Evolutionary conservation across 2,797 vertebrate species (phyloP).

Genomic region (Aselliscus stoliczkanus): DNA sequence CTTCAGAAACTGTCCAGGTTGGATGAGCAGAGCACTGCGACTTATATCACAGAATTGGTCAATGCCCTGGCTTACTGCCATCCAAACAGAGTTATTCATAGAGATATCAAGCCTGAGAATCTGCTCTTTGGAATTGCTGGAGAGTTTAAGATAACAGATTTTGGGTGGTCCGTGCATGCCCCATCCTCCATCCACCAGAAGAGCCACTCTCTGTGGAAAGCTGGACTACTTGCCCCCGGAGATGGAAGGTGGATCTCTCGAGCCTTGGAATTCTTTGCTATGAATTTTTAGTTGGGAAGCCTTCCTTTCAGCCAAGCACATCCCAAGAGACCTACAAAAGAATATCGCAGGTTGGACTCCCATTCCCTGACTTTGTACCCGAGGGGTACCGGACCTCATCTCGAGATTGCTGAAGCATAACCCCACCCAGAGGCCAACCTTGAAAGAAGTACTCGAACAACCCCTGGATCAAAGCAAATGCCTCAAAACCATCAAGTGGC

Average conservation of each 20-base stretch:
- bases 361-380: slow-evolving; percentile 86
- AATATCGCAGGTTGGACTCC: slow-evolving; percentile 93
- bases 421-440: slow-evolving; percentile 88
- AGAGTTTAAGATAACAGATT: slow-evolving; percentile 97
- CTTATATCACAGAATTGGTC: slow-evolving; percentile 94
- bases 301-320: slow-evolving; percentile 91
- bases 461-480: slow-evolving; percentile 88
- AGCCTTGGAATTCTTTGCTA: slow-evolving; percentile 96
- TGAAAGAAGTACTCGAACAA: slow-evolving; percentile 89
- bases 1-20: slow-evolving; percentile 91
- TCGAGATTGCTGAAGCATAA: slow-evolving; percentile 92
- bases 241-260: slow-evolving; percentile 98
- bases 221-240: slow-evolving; percentile 87
- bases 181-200: slow-evolving; percentile 73
- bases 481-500: slow-evolving; percentile 81
- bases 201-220: too few species aligned
- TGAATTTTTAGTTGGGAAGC: slow-evolving; percentile 89
- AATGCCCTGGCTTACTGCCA: slow-evolving; percentile 94
- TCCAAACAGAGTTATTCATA: slow-evolving; percentile 94
- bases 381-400: slow-evolving; percentile 90
- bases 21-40: slow-evolving; percentile 90
- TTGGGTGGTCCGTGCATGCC: slow-evolving; percentile 97
- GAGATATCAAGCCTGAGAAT: slow-evolving; percentile 94
- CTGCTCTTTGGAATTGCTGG: slow-evolving; percentile 91
- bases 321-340: slow-evolving; percentile 94